A percentile compares a stretch with the other conserved stretches of the same genome.
Evolutionary conservation across 2,113 vertebrate genomes (phyloP).

Genomic region (Stomatorhinus ivindoensis): DNA sequence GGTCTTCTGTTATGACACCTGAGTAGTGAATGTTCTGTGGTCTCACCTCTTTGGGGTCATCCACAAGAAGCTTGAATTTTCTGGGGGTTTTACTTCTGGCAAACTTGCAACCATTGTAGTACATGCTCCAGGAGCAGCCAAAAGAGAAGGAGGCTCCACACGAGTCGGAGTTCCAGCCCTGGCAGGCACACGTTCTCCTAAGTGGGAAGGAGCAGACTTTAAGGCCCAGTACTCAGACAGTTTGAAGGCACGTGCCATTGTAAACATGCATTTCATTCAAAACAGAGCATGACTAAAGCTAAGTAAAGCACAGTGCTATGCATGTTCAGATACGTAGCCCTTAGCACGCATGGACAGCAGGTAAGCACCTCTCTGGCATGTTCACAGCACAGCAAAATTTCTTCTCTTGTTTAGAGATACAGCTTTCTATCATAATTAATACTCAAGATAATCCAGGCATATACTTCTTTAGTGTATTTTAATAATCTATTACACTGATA

Average conservation of each 20-base stretch:
- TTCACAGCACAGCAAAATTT: neutral
- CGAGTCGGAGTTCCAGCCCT: conserved; percentile 81
- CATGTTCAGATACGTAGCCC: neutral
- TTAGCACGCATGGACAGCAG: neutral
- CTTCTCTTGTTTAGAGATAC: neutral
- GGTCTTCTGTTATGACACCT: neutral
- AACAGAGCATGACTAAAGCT: neutral
- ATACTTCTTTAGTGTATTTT: neutral
- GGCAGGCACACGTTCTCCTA: conserved; percentile 92
- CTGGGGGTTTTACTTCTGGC: conserved; percentile 93
- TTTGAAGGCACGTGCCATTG: neutral
- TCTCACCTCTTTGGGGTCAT: conserved; percentile 88
- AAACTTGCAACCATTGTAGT: conserved; percentile 99
- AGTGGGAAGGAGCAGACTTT: conserved; percentile 18
- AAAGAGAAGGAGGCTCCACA: conserved; percentile 97
- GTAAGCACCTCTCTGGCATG: neutral
- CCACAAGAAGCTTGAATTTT: conserved; percentile 89
- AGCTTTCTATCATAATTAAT: neutral
- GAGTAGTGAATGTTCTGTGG: neutral
- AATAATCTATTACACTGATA: neutral
- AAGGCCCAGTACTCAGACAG: neutral
- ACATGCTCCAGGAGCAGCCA: conserved; percentile 99
- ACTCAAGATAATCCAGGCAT: neutral
- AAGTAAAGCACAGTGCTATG: neutral
- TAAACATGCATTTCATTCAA: neutral